These are phyloP conservation scores for Trichosurus vulpecula DNA, from an alignment of 2,797 vertebrate genomes.

Conservation along the genomic window DNA sequence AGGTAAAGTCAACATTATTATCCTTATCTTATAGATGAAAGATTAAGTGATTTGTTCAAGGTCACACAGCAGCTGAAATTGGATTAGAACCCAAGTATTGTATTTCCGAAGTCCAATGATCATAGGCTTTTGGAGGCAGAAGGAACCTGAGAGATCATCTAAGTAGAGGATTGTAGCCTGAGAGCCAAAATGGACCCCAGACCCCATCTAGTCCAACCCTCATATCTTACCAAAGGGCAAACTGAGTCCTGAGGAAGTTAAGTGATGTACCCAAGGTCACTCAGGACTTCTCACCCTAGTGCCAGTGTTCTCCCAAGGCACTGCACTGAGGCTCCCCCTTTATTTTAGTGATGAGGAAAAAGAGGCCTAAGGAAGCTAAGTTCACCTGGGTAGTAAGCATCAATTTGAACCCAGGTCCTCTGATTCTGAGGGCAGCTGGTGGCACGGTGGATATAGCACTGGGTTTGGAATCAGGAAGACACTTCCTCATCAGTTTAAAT, in stretches of 20 bases:
- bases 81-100: not conserved
- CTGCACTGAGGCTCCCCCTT: not conserved
- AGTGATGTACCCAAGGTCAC: not conserved
- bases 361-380: not conserved
- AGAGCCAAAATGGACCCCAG: not conserved
- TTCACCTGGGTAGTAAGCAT: not conserved
- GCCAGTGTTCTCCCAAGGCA: not conserved
- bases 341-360: not conserved
- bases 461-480: not conserved
- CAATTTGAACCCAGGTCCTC: not conserved
- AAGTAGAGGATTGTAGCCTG: not conserved
- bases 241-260: not conserved
- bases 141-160: not conserved
- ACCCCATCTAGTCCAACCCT: not conserved
- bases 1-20: not conserved
- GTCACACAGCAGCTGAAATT: not conserved
- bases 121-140: not conserved
- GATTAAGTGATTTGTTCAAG: not conserved
- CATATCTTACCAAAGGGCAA: not conserved
- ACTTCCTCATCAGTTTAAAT: not conserved
- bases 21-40: not conserved
- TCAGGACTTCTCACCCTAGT: not conserved
- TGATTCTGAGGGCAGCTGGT: not conserved
- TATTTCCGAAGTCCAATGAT: not conserved
- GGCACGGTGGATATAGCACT: not conserved